These are phyloP conservation scores for Euleptes europaea DNA, from an alignment of 2,113 vertebrate genomes.

Conservation along the genomic window DNA sequence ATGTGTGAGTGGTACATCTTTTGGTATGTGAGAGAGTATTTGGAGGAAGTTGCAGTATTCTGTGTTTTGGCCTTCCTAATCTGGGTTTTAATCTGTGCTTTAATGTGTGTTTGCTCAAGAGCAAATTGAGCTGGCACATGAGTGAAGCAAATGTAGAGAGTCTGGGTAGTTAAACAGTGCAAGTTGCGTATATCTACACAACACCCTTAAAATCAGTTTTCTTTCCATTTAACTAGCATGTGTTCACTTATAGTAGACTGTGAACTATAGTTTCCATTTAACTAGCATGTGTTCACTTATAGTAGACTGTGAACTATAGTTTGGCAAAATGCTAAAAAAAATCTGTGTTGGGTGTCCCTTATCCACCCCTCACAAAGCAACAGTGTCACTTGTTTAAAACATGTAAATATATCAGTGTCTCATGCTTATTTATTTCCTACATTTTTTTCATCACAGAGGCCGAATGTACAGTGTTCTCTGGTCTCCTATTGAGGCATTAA, in stretches of 20 bases:
- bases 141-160: neutral
- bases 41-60: conserved; percentile 40
- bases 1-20: conserved; percentile 53
- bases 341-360: too few species aligned
- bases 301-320: too few species aligned
- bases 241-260: neutral
- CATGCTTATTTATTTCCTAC: too few species aligned
- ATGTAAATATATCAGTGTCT: too few species aligned
- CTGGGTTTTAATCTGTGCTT: neutral
- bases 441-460: too few species aligned
- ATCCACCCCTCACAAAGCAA: too few species aligned
- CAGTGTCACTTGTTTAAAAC: too few species aligned
- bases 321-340: too few species aligned
- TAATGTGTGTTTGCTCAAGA: neutral
- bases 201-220: neutral
- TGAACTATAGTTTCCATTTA: neutral
- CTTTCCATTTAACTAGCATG: neutral
- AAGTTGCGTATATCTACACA: neutral
- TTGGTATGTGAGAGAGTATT: neutral
- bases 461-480: too few species aligned
- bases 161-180: neutral
- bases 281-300: neutral
- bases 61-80: neutral
- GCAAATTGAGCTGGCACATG: neutral
- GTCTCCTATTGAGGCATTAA: too few species aligned